Evolutionary conservation across 2,797 vertebrate species (phyloP), one percentile per base, ranked within the genome.

Genomic region (Ciconia nigra): DNA sequence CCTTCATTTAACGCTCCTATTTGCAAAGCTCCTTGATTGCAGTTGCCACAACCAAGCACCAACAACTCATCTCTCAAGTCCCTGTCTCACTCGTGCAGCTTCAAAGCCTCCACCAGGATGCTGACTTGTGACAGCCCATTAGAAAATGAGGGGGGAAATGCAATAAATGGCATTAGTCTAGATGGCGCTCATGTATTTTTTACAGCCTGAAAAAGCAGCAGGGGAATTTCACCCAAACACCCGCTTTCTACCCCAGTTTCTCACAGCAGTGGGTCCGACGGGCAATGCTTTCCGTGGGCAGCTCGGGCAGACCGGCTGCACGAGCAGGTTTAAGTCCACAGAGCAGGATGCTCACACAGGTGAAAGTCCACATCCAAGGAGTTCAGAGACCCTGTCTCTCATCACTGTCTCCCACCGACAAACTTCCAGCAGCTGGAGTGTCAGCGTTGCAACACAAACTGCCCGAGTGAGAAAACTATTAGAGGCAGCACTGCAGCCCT

Each of bases 181-280:
- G 67, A 73, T 63, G 62, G 79, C 58, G 41, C 44, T 63, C 39
- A 15, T 5, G 59, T 31, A 26, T 62, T 62, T 93, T 69, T 52
- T 18, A 59, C 63, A 85, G 89, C 59, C 44, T 16, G 9, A 62
- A 72, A 37, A 69, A 78, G n/a, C 44, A 41, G 67, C 78, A 54
- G 63, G 8, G 9, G 25, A 59, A 28, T 55, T 67, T 59, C 47
- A 37, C 63, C 39, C 70, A 2, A 37, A 29, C n/a, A 70, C 25
- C 8, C 13, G 1, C 35, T 26, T 41, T 22, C 28, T 4, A 21
- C 28, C 12, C 1, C 1, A 0, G 26, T 15, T 67, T 18, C 55
- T 65, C 2, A 0, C 46, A n/a, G 91, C 70, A 54, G 54, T 0
- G 0, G 35, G 12, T 78, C n/a, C 1, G 0, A 39, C 0, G 7